A percentile compares a stretch with the other conserved stretches of the same genome.
phyloP scores from a whole-genome alignment of 2,113 vertebrate genomes.

The Vanacampus margaritifer region DNA sequence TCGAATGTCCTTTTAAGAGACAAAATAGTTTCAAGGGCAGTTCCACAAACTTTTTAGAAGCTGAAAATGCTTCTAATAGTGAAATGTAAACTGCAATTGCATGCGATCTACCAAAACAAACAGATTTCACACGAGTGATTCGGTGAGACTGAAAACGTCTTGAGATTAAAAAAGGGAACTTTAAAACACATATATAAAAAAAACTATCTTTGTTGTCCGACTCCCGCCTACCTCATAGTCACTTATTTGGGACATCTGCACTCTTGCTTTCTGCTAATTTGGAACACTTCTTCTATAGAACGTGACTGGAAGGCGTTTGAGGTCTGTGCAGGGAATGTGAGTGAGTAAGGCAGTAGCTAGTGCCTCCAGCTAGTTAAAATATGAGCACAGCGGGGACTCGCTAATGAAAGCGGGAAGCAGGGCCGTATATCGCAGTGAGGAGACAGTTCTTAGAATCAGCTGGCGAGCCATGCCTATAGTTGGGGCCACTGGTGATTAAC shows the following conservation, averaged over 20 bases:
- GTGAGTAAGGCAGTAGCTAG: conserved; percentile 50
- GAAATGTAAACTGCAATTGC: background rate
- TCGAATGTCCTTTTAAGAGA: background rate
- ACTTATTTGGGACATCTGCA: conserved; percentile 33
- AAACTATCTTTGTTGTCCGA: background rate
- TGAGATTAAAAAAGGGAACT: background rate
- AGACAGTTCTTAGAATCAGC: conserved; percentile 76
- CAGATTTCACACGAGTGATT: background rate
- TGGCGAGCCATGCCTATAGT: conserved; percentile 65
- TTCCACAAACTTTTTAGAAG: background rate
- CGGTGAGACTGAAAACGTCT: background rate
- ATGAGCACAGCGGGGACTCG: conserved; percentile 57
- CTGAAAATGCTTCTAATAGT: background rate
- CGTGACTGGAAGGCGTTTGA: conserved; percentile 27
- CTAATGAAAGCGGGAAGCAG: conserved; percentile 66
- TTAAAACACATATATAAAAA: background rate
- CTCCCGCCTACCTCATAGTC: conserved; percentile 17
- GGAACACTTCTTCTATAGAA: conserved; percentile 28
- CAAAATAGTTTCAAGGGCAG: background rate
- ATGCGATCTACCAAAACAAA: background rate
- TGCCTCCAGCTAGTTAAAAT: conserved; percentile 72
- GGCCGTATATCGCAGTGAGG: conserved; percentile 63
- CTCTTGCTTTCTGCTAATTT: conserved; percentile 48
- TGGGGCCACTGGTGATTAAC: conserved; percentile 73
- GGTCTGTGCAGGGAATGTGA: conserved; percentile 32